Evolutionary conservation across 2,797 vertebrate species (phyloP).

Genomic region (Cephalopachus bancanus): DNA sequence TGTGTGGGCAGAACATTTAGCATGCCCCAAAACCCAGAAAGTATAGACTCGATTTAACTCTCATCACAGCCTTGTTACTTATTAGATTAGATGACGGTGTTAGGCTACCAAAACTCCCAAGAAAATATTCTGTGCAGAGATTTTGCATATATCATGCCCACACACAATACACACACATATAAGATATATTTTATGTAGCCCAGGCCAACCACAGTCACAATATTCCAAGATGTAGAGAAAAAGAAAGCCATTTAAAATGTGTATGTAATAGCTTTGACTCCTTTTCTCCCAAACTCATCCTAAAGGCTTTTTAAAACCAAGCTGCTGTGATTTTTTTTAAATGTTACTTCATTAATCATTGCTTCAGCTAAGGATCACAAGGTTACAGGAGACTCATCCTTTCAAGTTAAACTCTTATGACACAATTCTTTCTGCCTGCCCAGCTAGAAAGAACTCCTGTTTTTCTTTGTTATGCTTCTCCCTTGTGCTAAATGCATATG

Average conservation of each 20-base stretch:
- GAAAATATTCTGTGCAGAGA: background rate
- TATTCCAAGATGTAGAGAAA: background rate
- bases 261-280: background rate
- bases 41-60: background rate
- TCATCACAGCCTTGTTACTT: background rate
- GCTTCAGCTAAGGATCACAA: background rate
- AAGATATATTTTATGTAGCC: background rate
- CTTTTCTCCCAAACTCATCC: background rate
- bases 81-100: background rate
- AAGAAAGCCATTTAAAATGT: background rate
- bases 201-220: background rate
- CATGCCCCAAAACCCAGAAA: background rate
- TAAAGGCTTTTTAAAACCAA: background rate
- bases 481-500: background rate
- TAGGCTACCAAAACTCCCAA: background rate
- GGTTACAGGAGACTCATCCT: background rate
- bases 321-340: background rate
- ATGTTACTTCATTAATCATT: background rate
- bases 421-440: background rate
- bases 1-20: background rate
- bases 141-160: background rate
- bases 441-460: background rate
- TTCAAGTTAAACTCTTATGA: background rate
- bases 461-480: background rate
- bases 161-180: background rate